Evolutionary conservation across 1,140 invertebrate genomes (phyloP).

Genomic region (Littorina saxatilis): DNA sequence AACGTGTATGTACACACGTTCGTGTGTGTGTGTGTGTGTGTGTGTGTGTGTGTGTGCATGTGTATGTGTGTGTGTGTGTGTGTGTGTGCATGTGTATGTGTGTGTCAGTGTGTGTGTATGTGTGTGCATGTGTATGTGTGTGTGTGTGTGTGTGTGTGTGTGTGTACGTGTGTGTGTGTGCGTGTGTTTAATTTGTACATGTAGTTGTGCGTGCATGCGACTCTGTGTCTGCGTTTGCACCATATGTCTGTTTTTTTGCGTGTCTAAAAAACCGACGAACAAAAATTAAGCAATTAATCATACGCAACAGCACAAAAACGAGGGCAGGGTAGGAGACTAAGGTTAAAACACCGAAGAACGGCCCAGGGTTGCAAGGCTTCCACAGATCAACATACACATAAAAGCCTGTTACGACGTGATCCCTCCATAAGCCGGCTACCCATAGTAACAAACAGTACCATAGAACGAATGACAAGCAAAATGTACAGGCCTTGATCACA

Average conservation of each 20-base stretch:
- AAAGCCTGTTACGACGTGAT: no score
- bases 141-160: neutral
- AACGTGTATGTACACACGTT: neutral
- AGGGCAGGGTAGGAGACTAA: neutral
- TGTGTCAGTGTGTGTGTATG: conserved; percentile 10
- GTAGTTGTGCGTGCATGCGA: neutral
- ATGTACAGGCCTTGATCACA: no score
- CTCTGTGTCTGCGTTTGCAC: neutral
- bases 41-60: neutral
- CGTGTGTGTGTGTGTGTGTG: neutral
- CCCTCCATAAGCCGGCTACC: no score
- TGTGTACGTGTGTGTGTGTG: neutral
- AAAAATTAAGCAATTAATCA: neutral
- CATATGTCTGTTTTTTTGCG: neutral
- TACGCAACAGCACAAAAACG: neutral
- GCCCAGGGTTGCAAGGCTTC: no score
- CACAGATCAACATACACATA: no score
- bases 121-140: neutral
- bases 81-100: neutral
- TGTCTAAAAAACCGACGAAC: neutral
- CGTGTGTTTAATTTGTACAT: neutral
- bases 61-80: conserved; percentile 9
- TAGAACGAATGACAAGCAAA: no score
- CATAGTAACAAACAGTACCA: no score
- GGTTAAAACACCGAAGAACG: no score